Percentiles rank a stretch among this genome's conserved stretches.
These are phyloP conservation scores for Antigone vipio DNA, from an alignment of 2,113 vertebrate genomes.

Conservation along the genomic window DNA sequence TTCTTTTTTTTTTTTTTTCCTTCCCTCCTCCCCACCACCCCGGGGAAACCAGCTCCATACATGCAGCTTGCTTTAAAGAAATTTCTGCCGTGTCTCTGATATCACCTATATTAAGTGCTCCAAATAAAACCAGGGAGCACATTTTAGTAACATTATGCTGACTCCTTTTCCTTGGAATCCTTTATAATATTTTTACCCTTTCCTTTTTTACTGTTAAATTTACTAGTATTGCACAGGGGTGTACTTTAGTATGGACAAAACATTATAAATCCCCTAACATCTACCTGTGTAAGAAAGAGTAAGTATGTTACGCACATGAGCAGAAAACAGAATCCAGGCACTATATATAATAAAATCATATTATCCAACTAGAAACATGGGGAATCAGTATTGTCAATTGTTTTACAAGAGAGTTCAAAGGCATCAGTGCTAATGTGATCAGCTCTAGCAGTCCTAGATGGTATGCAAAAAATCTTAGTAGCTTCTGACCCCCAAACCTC, in stretches of 20 bases:
- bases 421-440: neutral
- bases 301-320: neutral
- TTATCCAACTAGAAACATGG: neutral
- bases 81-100: constrained; percentile 1
- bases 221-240: neutral
- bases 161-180: neutral
- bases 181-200: neutral
- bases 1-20: neutral
- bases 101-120: neutral
- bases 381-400: neutral
- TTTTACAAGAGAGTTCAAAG: neutral
- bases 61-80: neutral
- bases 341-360: neutral
- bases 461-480: neutral
- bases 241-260: neutral
- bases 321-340: neutral
- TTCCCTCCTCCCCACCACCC: neutral
- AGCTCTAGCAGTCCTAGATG: neutral
- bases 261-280: neutral
- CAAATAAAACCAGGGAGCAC: neutral
- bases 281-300: neutral
- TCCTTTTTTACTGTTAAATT: neutral
- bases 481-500: neutral
- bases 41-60: neutral
- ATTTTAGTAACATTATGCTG: neutral